Evolutionary conservation across 2,888 invertebrate genomes (phyloP), one percentile per base, ranked within the genome.

Genomic region (Mechanitis mazaeus): DNA sequence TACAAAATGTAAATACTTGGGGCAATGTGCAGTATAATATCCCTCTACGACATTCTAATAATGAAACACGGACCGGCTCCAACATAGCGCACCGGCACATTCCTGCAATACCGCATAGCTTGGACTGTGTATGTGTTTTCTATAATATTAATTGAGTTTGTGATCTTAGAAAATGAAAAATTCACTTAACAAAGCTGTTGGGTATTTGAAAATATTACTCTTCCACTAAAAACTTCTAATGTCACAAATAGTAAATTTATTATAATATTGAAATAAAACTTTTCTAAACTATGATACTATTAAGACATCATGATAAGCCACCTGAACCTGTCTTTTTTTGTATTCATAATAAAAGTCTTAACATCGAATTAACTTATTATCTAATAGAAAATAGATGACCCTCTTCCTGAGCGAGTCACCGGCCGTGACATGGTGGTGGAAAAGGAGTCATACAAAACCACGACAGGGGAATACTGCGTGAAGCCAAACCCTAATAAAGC

Each of bases 401-500:
- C 87, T 0, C 69, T 90, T 0, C 89, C 90, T 0, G 79, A 75
- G 6, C 74, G 84, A 0, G 77, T 87, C 2, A 80, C 79, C 1
- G 88, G 88, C 0, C 79, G 89, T 1, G 87, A 89, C 64, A 88
- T 86, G 87, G 86, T 87, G 33, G 84, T 87, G 0, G 85, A 81
- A 55, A 84, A 86, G 66, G 89, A 89, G 63, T 83, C 85, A 0
- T 88, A 85, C 68, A 80, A 74, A 63, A 89, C 89, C 0, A 88
- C 89, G 0, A 77, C 80, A 0, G 86, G 87, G 0, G 88, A 84
- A 61, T 90, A 88, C 68, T 81, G 87, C 65, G 84, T 87, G 4
- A 88, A 89, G 50, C 87, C 89, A 0, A 90, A 90, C 64, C 88
- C 88, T 1, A 89, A 89, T 67, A 89, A 89, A 60, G 88, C 88